Evolutionary conservation across 2,888 invertebrate species (phyloP), one percentile per base, ranked within the genome.

Genomic region (Teinopalpus imperialis): DNA sequence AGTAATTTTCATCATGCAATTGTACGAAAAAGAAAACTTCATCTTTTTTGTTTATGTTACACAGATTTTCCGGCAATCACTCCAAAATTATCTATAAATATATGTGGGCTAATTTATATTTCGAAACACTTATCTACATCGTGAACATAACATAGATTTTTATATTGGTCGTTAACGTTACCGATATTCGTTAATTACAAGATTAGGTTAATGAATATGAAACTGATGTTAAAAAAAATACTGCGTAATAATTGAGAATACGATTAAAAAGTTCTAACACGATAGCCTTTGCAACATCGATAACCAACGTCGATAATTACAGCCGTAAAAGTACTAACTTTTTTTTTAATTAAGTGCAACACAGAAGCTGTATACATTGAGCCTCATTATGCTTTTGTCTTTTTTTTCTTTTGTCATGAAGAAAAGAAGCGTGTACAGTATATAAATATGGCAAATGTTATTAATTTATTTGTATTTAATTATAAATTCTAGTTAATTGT

Each of bases 221-320:
- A 35, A 47, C 34, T 29, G 13, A 46, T 23, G 13, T 21, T 43
- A 34, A 54, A 44, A 48, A 59, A 52, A 37, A 40, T 46, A 51
- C 43, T 37, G 35, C 35, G 49, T 48, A 52, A 44, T 56, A 59
- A 59, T 56, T 49, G 47, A 51, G 40, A 48, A 45, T 46, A 43
- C 57, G 66, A 70, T 61, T 66, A 63, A 63, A 58, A 70, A 69
- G 75, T 70, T 74, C 45, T 46, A 46, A 46, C 64, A 68, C 67
- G 77, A 78, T 80, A 76, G 67, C 79, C 76, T 71, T 65, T 60
- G 34, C 57, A 48, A 48, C 52, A 58, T 59, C 55, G 63, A 66
- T 64, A 66, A 63, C 45, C 26, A 34, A 35, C 36, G 46, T 31
- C 46, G 49, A 46, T 55, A 52, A 48, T 47, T 47, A 41, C 30